Percentiles rank a stretch among this genome's conserved stretches.
phyloP scores from a whole-genome alignment of 2,113 vertebrate species.

The Sander vitreus region DNA sequence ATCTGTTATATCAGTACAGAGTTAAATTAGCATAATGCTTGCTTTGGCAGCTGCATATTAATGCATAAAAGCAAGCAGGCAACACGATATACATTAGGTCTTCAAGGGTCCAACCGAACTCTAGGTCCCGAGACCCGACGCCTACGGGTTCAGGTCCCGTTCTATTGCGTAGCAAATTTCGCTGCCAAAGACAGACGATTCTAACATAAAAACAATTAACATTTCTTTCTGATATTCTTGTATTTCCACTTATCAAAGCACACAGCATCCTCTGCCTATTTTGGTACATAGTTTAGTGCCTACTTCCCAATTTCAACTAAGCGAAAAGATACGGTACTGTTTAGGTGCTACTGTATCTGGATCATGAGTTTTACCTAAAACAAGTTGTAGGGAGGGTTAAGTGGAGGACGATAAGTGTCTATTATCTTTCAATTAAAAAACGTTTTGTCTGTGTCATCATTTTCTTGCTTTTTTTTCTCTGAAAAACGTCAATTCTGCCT shows the following conservation, averaged over 20 bases:
- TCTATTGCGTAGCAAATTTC: too few species aligned
- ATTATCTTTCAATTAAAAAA: background rate
- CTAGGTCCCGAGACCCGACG: too few species aligned
- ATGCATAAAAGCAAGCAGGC: too few species aligned
- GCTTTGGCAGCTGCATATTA: background rate
- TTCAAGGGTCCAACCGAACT: too few species aligned
- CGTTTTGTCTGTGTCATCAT: background rate
- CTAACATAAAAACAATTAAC: too few species aligned
- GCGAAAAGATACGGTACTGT: background rate
- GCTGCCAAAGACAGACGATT: too few species aligned
- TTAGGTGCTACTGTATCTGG: background rate
- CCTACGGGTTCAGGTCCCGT: too few species aligned
- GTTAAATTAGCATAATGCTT: background rate
- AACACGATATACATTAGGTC: too few species aligned
- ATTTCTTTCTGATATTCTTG: too few species aligned
- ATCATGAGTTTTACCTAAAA: background rate
- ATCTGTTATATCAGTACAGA: background rate
- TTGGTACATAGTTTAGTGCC: background rate
- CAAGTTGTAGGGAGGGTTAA: background rate
- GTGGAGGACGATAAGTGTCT: background rate
- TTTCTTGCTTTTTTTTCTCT: too few species aligned
- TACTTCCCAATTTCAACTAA: background rate
- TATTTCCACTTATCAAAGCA: too few species aligned
- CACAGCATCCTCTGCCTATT: too few species aligned
- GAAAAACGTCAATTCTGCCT: background rate